Evolutionary conservation across 2,888 invertebrate species (phyloP), one percentile per base, ranked within the genome.

Genomic region (Invenusta paracnida): DNA sequence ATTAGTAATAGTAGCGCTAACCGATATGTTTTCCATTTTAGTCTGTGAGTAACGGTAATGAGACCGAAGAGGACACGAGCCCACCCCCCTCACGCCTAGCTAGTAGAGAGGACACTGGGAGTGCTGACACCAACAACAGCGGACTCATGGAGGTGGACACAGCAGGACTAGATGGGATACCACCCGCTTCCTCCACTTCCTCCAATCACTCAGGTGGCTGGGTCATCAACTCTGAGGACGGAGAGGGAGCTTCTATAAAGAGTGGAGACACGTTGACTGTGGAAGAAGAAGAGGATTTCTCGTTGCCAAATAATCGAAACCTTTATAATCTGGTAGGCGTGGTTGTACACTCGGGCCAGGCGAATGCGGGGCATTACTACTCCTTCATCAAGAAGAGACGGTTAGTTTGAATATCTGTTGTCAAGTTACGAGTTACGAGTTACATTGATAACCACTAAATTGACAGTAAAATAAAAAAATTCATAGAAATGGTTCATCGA

Each of bases 331-430:
- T 93, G 83, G 92, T 92, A 25, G 93, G 93, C 1, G 91, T 93
- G 81, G 91, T 93, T 27, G 93, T 93, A 0, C 93, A 93, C 89
- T 93, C 92, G 88, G 93, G 93, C 0, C 92, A 92, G 88, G 93
- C 93, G 25, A 92, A 91, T 89, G 93, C 93, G 85, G 93, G 93
- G 0, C 93, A 93, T 88, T 93, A 93, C 89, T 93, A 93, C 87
- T 92, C 93, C 25, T 93, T 92, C 88, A 92, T 93, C 84, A 91
- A 91, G 87, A 92, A 92, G 82, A 89, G 91, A 85, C 89, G 90
- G 91, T 83, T 83, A 28, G 84, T 83, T n/a, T n/a, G n/a, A 27
- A 0, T 25, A 28, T 86, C 5, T 23, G 84, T 25, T 30, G 66
- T 83, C n/a, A n/a, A n/a, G n/a, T n/a, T n/a, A n/a, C n/a, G n/a